Evolutionary conservation across 1,140 invertebrate species (phyloP), one percentile per base, ranked within the genome.

Genomic region (Globodera rostochiensis): DNA sequence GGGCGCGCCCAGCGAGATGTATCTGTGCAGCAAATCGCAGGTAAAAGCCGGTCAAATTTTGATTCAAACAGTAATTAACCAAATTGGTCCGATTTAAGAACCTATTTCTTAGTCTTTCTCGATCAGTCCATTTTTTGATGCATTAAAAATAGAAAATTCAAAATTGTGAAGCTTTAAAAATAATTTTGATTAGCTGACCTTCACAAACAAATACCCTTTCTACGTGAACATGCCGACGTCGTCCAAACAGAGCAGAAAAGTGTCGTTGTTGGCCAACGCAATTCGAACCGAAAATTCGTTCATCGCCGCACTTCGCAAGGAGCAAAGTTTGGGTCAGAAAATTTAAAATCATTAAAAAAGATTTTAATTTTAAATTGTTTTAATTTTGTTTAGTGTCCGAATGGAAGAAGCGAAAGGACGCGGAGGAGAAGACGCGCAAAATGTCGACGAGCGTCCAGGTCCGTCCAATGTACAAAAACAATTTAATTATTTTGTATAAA

Each of bases 221-320:
- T 84, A 69, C 64, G 83, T 84, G 11, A 76, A 84, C 67, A 60
- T 84, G 53, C 83, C 83, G 6, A 82, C 83, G 19, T 85, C 83
- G 25, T 86, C 84, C 15, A 84, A 84, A 49, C 83, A 84, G 66
- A 84, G 83, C 69, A 46, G 83, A 75, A 84, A 84, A 67, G 79
- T 71, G 21, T 83, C 82, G 6, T 47, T 84, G 64, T 47, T 84
- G 25, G 83, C 83, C 0, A 84, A 77, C 71, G 67, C 83, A 19
- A 82, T 84, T 46, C 19, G 76, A 11, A 71, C 73, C 21, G 83
- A 84, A 73, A 64, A 70, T 47, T 66, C 60, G 11, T 66, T 69
- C 19, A 47, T 71, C 5, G 69, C 69, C 69, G 69, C 69, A 47
- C 69, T 71, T 36, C 69, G 69, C 69, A 36, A 45, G 46, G 69